Evolutionary conservation across 2,797 vertebrate species (phyloP).

Genomic region (Fundulus diaphanus): DNA sequence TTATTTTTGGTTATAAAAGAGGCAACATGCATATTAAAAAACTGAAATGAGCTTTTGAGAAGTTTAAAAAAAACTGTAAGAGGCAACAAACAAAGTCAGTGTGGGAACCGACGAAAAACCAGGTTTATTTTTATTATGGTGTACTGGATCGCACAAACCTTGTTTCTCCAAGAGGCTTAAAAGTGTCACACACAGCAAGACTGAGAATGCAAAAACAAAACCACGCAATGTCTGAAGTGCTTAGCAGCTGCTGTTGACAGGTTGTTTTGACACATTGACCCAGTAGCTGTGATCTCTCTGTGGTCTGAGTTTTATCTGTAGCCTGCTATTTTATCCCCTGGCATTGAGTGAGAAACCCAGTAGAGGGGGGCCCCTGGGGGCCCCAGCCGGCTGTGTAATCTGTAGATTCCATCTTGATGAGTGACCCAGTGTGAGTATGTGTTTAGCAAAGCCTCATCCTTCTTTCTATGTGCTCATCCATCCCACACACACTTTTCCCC

Average conservation of each 20-base stretch:
- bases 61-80: no score
- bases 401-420: constrained; percentile 50
- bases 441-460: constrained; percentile 58
- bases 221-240: not conserved
- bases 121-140: not conserved
- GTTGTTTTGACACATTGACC: constrained; percentile 16
- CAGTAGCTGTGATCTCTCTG: constrained; percentile 3
- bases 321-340: constrained; percentile 14
- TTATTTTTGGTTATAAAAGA: no score
- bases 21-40: not conserved
- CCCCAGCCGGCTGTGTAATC: constrained; percentile 41
- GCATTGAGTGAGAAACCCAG: not conserved
- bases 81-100: not conserved
- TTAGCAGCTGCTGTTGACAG: constrained; percentile 1
- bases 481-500: constrained; percentile 56
- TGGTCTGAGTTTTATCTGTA: constrained; percentile 12
- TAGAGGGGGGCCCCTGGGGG: not conserved
- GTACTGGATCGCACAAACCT: not conserved
- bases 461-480: constrained; percentile 49
- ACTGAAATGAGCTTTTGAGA: not conserved
- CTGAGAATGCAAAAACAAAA: constrained; percentile 1
- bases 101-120: not conserved
- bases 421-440: constrained; percentile 24
- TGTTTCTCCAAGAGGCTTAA: not conserved
- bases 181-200: not conserved